Evolutionary conservation across 2,888 invertebrate genomes (phyloP).

Genomic region (Metallyticus violacea): DNA sequence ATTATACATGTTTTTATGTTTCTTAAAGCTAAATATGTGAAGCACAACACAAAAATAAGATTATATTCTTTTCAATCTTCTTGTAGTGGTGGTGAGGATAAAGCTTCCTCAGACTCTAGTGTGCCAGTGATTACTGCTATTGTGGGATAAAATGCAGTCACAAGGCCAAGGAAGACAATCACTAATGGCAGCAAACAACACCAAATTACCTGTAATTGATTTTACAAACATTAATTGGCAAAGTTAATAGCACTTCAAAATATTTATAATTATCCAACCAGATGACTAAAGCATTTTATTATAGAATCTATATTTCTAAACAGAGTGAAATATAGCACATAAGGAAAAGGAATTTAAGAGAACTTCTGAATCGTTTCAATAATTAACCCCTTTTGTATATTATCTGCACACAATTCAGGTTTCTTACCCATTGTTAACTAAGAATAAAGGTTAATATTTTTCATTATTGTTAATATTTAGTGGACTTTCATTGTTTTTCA

Average conservation of each 20-base stretch:
- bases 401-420: no score
- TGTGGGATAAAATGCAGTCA: constrained; percentile 23
- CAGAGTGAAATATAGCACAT: background rate
- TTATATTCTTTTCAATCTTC: background rate
- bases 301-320: background rate
- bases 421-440: no score
- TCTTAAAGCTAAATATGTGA: background rate
- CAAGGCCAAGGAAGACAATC: constrained; percentile 22
- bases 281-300: background rate
- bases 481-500: no score
- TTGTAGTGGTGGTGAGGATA: background rate
- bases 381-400: no score
- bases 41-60: background rate
- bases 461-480: no score
- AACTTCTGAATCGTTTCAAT: no score
- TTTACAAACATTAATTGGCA: background rate
- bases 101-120: constrained; percentile 12
- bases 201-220: constrained; percentile 24
- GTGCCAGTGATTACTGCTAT: constrained; percentile 25
- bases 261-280: background rate
- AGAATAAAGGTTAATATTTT: no score
- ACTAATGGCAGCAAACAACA: constrained; percentile 23
- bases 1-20: background rate
- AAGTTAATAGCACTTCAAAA: background rate
- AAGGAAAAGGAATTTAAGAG: no score